Conservation (phyloP, 2,797 vertebrate species). For the Myioborus miniatus region DNA sequence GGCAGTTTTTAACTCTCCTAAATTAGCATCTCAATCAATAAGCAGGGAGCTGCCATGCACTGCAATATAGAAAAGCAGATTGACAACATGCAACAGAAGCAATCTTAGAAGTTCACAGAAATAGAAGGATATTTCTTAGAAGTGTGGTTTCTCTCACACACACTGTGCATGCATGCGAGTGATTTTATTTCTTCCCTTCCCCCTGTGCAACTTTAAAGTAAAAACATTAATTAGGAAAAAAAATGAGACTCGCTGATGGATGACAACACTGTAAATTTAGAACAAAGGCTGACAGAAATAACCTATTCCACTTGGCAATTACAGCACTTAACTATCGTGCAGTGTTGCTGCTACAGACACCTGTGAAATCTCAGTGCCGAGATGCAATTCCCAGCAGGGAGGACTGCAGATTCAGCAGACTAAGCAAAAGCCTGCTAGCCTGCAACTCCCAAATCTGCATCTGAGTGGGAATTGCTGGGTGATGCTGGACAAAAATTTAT, state of each 20-base stretch:
- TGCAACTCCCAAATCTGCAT: constrained; percentile 16
- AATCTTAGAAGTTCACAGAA: constrained; percentile 23
- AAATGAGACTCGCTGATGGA: not conserved
- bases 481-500: not conserved
- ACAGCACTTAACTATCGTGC: not conserved
- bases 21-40: constrained; percentile 51
- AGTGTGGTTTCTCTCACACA: not conserved
- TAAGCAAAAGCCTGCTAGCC: constrained; percentile 48
- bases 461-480: not conserved
- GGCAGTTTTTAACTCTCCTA: constrained; percentile 43
- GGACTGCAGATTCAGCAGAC: constrained; percentile 28
- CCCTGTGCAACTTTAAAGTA: constrained; percentile 4
- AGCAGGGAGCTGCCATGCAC: constrained; percentile 30
- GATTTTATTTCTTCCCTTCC: constrained; percentile 18
- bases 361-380: constrained; percentile 37
- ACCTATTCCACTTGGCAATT: constrained; percentile 40
- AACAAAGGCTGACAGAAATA: constrained; percentile 62
- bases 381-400: constrained; percentile 32
- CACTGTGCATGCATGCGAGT: accelerated
- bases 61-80: constrained; percentile 1
- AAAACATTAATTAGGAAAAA: constrained; percentile 22
- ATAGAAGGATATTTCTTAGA: not conserved
- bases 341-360: constrained; percentile 31
- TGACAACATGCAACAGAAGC: not conserved
- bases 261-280: constrained; percentile 33